Base-by-base conservation (phyloP, 2,113 vertebrate genomes). In the Azemiops feae region DNA sequence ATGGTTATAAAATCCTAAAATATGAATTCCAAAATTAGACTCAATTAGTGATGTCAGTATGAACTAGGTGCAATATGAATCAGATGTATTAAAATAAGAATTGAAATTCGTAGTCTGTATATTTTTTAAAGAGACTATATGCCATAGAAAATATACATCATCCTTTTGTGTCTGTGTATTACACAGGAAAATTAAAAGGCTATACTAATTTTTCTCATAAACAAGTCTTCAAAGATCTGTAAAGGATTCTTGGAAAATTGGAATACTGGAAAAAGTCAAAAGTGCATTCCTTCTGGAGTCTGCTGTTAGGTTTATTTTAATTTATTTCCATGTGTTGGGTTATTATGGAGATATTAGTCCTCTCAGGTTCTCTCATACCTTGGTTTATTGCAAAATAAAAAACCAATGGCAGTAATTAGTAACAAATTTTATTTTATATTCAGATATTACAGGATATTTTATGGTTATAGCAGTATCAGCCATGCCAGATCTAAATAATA, bases 251-350 rank as follows among this genome's bases (percentile, higher is more conserved):
- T 20, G 74, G 34, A 81, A 81, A 81, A 81, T 39, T 81, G 16
- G 74, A 81, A 43, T 81, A 22, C 74, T 43, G 18, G 74, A 81
- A 22, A 43, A 81, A 81, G 74, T 81, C 74, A 39, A 81, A 25
- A 45, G 5, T 22, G 50, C 57, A n/a, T 39, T 87, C 85, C 34
- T 87, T 20, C 25, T 81, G 92, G 94, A 96, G 92, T 93, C 96
- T 97, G 92, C 6, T 69, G 88, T 94, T 23, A 95, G 85, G 92
- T 93, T 95, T 96, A 95, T 94, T 91, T 96, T 97, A 96, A 95
- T 96, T 93, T 88, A 0, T 74, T 96, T 96, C 94, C 92, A 89
- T 96, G 64, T 90, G 88, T 96, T 97, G 92, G 52, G 89, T 97
- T 97, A 90, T 89, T 92, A 92, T 88, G 91, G 93, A 97, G 91